These are phyloP conservation scores for Apis cerana DNA, from an alignment of 1,140 invertebrate species.

Conservation along the genomic window DNA sequence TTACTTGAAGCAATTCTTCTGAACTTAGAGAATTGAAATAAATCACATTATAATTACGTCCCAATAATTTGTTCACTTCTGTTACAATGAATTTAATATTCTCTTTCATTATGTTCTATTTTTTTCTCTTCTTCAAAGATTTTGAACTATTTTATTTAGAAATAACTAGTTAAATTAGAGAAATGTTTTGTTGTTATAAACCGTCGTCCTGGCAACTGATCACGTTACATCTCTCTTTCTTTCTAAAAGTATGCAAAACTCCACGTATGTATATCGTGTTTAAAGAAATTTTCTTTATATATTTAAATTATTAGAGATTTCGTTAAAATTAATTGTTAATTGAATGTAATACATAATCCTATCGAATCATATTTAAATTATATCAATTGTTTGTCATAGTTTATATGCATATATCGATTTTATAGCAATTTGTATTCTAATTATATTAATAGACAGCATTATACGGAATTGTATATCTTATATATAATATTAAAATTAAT, in stretches of 20 bases:
- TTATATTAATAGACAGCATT: not conserved
- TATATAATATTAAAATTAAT: not conserved
- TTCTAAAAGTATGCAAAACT: not conserved
- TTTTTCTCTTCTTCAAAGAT: not conserved
- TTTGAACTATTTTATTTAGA: no score
- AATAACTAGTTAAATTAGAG: not conserved
- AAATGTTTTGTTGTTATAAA: constrained; percentile 3
- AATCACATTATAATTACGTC: constrained; percentile 91
- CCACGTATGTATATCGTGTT: no score
- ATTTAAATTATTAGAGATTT: not conserved
- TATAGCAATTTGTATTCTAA: not conserved
- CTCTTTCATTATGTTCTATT: constrained; percentile 83
- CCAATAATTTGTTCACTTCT: constrained; percentile 88
- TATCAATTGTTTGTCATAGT: not conserved
- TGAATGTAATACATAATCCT: not conserved
- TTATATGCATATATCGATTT: constrained; percentile 8
- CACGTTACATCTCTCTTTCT: not conserved
- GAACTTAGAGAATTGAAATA: constrained; percentile 91
- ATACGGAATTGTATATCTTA: no score
- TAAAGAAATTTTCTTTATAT: not conserved
- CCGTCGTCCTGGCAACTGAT: constrained; percentile 28
- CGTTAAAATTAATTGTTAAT: constrained; percentile 5
- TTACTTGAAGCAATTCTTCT: constrained; percentile 88
- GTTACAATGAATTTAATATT: constrained; percentile 90
- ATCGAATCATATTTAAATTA: not conserved